A percentile compares a stretch with the other conserved stretches of the same genome.
Evolutionary conservation across 2,113 vertebrate genomes (phyloP).

Genomic region (cattle (Bos taurus)): DNA sequence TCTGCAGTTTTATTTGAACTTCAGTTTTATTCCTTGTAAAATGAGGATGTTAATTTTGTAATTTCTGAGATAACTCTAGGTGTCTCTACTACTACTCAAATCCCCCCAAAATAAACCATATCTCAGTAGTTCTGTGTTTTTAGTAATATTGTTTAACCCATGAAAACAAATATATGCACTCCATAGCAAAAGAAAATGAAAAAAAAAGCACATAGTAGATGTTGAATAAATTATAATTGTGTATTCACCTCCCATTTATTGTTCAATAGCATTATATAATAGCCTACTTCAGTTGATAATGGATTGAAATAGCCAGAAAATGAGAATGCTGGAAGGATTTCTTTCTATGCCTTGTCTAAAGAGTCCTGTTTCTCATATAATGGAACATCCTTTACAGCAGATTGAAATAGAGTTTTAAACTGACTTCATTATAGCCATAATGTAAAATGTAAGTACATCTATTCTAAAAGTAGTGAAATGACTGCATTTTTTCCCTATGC

Average conservation of each 20-base stretch:
- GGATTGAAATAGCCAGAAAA: conserved; percentile 11
- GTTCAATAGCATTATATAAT: background rate
- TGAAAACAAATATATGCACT: background rate
- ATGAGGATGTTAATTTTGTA: background rate
- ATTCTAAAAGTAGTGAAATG: background rate
- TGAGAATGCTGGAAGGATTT: background rate
- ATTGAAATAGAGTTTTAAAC: conserved; percentile 24
- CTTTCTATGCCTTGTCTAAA: background rate
- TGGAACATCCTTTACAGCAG: background rate
- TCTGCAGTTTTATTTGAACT: background rate
- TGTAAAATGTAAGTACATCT: background rate
- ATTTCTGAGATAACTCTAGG: background rate
- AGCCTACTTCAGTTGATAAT: background rate
- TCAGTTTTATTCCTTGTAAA: background rate
- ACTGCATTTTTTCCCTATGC: background rate
- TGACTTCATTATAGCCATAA: background rate
- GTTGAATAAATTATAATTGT: background rate
- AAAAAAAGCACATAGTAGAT: background rate
- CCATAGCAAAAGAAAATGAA: background rate
- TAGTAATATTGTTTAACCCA: background rate
- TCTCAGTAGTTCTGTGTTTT: background rate
- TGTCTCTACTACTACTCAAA: background rate
- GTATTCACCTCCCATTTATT: background rate
- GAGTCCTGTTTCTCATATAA: background rate
- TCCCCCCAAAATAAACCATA: background rate